phyloP scores from a whole-genome alignment of 2,113 vertebrate species.

The Carassius carassius region DNA sequence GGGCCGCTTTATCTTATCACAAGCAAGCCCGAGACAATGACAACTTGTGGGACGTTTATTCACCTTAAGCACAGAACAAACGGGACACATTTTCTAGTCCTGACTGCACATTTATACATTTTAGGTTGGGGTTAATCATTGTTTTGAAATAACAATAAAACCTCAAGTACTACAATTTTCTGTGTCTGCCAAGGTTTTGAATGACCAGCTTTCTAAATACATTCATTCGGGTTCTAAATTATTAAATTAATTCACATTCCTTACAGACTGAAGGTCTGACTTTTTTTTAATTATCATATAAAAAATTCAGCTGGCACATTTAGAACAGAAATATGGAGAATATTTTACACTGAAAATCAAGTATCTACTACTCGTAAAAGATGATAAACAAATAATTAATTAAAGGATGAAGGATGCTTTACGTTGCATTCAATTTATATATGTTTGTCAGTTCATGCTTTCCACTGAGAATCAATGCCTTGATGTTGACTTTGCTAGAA shows the following conservation, averaged over 20 bases:
- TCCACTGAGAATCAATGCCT: neutral
- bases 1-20: slow-evolving; percentile 1
- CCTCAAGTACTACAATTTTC: no score
- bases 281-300: neutral
- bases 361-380: neutral
- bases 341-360: neutral
- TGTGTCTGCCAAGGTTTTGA: neutral
- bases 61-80: neutral
- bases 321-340: neutral
- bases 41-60: slow-evolving; percentile 9
- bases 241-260: neutral
- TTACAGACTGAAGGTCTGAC: neutral
- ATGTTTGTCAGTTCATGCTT: neutral
- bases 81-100: neutral
- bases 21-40: slow-evolving; percentile 22
- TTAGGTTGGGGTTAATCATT: neutral
- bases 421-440: neutral
- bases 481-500: neutral
- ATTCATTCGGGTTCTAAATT: neutral
- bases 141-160: neutral
- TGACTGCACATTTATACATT: neutral
- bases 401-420: neutral
- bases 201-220: neutral
- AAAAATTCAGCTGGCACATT: neutral
- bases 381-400: neutral